Conservation (phyloP, 1,140 invertebrate species). For the Druon quercuslanigerum region DNA sequence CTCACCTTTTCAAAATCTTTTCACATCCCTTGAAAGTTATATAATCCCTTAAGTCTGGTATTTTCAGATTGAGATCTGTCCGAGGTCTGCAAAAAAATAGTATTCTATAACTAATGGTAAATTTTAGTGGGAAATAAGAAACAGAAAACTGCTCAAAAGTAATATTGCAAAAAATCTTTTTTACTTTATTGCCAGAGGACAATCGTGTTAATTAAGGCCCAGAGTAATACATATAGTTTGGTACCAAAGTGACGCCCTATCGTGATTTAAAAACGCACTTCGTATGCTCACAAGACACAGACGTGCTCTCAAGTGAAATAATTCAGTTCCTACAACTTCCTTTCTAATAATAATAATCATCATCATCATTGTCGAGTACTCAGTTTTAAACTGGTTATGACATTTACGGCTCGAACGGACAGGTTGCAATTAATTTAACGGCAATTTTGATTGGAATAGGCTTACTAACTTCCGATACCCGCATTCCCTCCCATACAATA, state of each 20-base stretch:
- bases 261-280: not conserved
- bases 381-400: not conserved
- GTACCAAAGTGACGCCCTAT: not conserved
- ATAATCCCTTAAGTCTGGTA: no score
- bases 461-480: not conserved
- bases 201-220: not conserved
- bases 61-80: no score
- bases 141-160: no score
- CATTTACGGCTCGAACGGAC: not conserved
- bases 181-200: not conserved
- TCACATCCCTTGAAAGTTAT: no score
- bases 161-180: not conserved
- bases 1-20: no score
- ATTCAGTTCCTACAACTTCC: conserved; percentile 3
- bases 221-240: not conserved
- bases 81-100: no score
- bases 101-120: no score
- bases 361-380: not conserved
- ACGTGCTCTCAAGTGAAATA: conserved; percentile 1
- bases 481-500: not conserved
- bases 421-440: not conserved
- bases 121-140: no score
- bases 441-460: not conserved
- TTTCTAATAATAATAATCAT: not conserved
- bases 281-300: not conserved